Percentiles rank a stretch among this genome's conserved stretches.
phyloP scores from a whole-genome alignment of 1,140 invertebrate species.

The Leptinotarsa texana region DNA sequence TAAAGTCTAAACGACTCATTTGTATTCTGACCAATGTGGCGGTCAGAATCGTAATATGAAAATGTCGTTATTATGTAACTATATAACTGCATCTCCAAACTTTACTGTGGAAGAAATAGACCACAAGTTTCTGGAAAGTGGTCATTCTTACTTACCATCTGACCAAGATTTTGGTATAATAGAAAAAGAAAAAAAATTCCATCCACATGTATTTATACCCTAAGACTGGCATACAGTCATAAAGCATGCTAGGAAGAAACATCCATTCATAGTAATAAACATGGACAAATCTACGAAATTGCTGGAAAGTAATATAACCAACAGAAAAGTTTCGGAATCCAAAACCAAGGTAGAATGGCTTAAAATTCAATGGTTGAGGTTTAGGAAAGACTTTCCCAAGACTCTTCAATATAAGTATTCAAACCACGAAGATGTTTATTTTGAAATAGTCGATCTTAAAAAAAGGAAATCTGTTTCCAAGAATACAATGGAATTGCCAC shows the following conservation, averaged over 20 bases:
- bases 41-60: constrained; percentile 20
- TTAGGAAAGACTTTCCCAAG: no score
- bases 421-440: no score
- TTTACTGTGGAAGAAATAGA: constrained; percentile 33
- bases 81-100: constrained; percentile 21
- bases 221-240: constrained; percentile 31
- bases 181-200: constrained; percentile 1
- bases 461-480: no score
- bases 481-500: no score
- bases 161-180: constrained; percentile 36
- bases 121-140: constrained; percentile 41
- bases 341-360: neutral
- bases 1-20: constrained; percentile 9
- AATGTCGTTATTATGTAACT: constrained; percentile 28
- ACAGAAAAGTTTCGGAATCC: constrained; percentile 21
- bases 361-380: no score
- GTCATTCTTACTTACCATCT: constrained; percentile 37
- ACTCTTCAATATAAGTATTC: no score
- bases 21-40: neutral
- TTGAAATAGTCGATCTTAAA: no score
- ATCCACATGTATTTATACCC: constrained; percentile 31
- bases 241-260: constrained; percentile 23
- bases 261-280: constrained; percentile 27
- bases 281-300: constrained; percentile 12
- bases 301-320: constrained; percentile 22